Evolutionary conservation across 2,888 invertebrate species (phyloP).

Genomic region (Xanthia togata): DNA sequence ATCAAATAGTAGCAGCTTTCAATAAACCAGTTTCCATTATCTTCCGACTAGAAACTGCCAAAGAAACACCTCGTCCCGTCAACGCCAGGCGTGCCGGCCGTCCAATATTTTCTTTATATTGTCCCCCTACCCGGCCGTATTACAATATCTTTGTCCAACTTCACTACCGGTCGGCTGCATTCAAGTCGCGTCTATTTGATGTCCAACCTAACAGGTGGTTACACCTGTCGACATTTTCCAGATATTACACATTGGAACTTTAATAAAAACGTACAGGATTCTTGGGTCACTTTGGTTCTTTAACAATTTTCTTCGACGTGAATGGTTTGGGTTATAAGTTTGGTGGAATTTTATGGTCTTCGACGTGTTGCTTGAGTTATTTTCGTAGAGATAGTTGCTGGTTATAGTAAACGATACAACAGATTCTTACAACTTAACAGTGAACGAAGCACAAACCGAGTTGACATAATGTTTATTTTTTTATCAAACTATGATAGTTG

Average conservation of each 20-base stretch:
- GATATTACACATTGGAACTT: conserved; percentile 54
- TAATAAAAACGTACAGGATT: conserved; percentile 54
- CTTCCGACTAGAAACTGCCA: conserved; percentile 29
- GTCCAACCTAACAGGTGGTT: conserved; percentile 57
- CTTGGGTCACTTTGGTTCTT: conserved; percentile 45
- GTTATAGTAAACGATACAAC: neutral
- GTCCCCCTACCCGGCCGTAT: conserved; percentile 4
- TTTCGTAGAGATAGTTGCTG: neutral
- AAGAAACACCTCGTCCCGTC: conserved; percentile 39
- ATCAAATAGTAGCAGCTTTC: neutral
- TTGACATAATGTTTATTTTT: neutral
- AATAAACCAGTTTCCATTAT: neutral
- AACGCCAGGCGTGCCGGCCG: conserved; percentile 9
- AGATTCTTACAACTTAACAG: neutral
- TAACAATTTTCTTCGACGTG: conserved; percentile 36
- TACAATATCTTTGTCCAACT: conserved; percentile 53
- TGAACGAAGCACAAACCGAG: too few species aligned
- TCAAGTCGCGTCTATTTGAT: conserved; percentile 56
- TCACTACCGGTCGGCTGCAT: conserved; percentile 37
- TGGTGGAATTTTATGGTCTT: conserved; percentile 31
- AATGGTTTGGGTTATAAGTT: conserved; percentile 32
- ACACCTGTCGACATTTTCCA: conserved; percentile 51
- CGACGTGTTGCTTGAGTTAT: conserved; percentile 4
- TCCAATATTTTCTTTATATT: conserved; percentile 53
- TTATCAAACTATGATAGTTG: too few species aligned